Evolutionary conservation across 2,888 invertebrate genomes (phyloP).

Genomic region (Ormia ochracea): DNA sequence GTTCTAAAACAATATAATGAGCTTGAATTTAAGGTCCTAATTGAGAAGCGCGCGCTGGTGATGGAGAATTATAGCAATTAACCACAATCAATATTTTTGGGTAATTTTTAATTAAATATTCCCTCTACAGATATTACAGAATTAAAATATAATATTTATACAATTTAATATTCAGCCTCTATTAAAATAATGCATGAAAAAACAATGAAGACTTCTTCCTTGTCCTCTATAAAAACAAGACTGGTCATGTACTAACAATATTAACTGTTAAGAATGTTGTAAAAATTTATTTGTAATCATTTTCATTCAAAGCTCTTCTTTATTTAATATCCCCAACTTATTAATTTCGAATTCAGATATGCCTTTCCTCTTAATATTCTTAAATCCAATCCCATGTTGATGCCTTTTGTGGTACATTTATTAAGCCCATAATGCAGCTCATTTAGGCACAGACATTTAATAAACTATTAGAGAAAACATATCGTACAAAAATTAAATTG

Average conservation of each 20-base stretch:
- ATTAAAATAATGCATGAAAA: not conserved
- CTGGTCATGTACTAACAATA: not conserved
- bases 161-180: not conserved
- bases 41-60: too few species aligned
- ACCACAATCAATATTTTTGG: too few species aligned
- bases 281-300: not conserved
- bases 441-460: not conserved
- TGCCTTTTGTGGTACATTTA: not conserved
- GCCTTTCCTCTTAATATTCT: not conserved
- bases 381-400: not conserved
- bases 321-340: not conserved
- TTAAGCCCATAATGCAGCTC: not conserved
- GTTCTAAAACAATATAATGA: too few species aligned
- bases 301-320: not conserved
- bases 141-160: not conserved
- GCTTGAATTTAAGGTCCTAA: too few species aligned
- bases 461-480: conserved; percentile 45
- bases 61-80: too few species aligned
- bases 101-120: too few species aligned
- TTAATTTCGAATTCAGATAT: not conserved
- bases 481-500: conserved; percentile 40
- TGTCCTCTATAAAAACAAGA: too few species aligned
- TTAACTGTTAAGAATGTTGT: not conserved
- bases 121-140: too few species aligned
- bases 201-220: not conserved